These are phyloP conservation scores for Acanthiza pusilla DNA, from an alignment of 2,797 vertebrate genomes.

Conservation along the genomic window DNA sequence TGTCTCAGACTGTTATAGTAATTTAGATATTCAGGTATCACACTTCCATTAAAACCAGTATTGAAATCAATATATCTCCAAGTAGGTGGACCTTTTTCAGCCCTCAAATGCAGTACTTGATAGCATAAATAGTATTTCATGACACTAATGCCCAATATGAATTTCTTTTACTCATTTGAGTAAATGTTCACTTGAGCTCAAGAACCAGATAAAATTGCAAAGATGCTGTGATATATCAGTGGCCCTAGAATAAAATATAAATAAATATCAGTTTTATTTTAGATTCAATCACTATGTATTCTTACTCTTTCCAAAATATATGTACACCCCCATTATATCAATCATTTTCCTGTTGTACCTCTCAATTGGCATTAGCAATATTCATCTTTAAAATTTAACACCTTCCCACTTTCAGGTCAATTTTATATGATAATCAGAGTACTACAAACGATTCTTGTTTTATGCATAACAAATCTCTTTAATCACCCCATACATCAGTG, in stretches of 20 bases:
- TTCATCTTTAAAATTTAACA: neutral
- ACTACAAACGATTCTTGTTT: neutral
- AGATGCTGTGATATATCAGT: neutral
- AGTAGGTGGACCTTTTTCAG: neutral
- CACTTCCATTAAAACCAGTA: neutral
- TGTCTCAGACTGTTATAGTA: neutral
- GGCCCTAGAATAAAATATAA: neutral
- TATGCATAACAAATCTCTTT: neutral
- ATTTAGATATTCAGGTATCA: neutral
- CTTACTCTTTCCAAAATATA: neutral
- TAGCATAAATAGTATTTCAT: neutral
- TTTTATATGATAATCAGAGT: neutral
- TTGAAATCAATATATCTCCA: neutral
- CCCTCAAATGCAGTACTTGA: neutral
- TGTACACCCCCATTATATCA: rapidly evolving
- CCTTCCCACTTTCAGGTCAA: neutral
- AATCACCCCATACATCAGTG: neutral
- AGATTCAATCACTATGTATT: neutral
- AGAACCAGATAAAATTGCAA: neutral
- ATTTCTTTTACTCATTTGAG: neutral
- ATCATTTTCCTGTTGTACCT: neutral
- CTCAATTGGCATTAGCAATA: neutral
- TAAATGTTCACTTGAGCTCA: neutral
- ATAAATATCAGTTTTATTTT: neutral
- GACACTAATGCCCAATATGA: rapidly evolving